phyloP scores from a whole-genome alignment of 2,888 invertebrate species.

The Yponomeuta plumbellus region DNA sequence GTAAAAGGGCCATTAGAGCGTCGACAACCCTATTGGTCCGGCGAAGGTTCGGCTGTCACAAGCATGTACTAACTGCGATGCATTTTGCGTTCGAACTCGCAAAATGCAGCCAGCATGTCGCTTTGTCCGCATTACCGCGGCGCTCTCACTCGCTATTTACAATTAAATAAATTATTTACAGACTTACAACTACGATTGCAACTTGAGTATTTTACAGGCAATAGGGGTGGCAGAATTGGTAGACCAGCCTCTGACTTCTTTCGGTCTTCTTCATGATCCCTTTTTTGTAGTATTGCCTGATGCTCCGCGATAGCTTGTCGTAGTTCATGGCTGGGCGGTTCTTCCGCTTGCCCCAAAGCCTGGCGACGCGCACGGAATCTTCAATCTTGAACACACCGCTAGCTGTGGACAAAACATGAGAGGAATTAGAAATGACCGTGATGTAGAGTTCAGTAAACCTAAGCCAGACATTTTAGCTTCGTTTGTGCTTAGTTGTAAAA shows the following conservation, averaged over 20 bases:
- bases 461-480: no score
- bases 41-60: constrained; percentile 45
- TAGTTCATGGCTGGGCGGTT: constrained; percentile 99
- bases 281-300: constrained; percentile 99
- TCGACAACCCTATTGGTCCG: constrained; percentile 30
- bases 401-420: constrained; percentile 44
- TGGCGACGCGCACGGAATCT: constrained; percentile 97
- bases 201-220: constrained; percentile 78
- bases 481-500: no score
- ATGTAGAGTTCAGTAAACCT: constrained; percentile 42
- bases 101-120: constrained; percentile 55
- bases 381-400: constrained; percentile 99
- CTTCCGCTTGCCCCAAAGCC: constrained; percentile 98
- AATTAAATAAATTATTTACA: constrained; percentile 34
- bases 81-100: constrained; percentile 46
- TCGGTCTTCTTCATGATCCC: constrained; percentile 99
- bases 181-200: constrained; percentile 32
- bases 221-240: constrained; percentile 98
- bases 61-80: constrained; percentile 39
- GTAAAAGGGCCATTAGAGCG: no score
- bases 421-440: constrained; percentile 1
- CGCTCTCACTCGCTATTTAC: constrained; percentile 42
- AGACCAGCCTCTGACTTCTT: constrained; percentile 97
- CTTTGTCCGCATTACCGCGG: constrained; percentile 71
- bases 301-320: constrained; percentile 97